These are phyloP conservation scores for Gonatopus flavifemur DNA, from an alignment of 1,140 invertebrate species.

Conservation along the genomic window DNA sequence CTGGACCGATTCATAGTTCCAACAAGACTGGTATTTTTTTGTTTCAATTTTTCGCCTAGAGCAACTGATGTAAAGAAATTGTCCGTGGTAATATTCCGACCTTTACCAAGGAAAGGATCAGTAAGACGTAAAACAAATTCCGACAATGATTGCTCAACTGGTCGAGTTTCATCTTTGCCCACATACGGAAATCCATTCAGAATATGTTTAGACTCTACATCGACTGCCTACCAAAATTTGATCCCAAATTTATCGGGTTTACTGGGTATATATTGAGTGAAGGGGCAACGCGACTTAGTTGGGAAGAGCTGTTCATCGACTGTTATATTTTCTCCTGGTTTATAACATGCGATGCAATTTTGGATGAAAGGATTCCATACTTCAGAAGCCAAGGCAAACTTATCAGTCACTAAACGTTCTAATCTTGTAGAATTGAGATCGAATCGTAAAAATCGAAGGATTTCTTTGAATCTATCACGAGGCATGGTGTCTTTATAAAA, in stretches of 20 bases:
- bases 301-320: conserved; percentile 49
- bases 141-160: conserved; percentile 10
- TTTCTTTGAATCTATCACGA: too few relatives aligned
- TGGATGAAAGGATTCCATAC: conserved; percentile 43
- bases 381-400: too few relatives aligned
- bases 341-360: conserved; percentile 44
- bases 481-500: too few relatives aligned
- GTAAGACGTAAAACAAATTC: conserved; percentile 23
- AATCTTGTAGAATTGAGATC: too few relatives aligned
- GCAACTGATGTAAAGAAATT: conserved; percentile 36
- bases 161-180: conserved; percentile 32
- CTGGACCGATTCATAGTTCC: conserved; percentile 29
- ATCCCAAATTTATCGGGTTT: conserved; percentile 50
- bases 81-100: conserved; percentile 34
- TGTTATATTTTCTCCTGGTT: conserved; percentile 36
- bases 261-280: conserved; percentile 45
- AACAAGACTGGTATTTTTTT: conserved; percentile 31
- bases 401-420: too few relatives aligned
- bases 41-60: conserved; percentile 29
- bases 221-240: conserved; percentile 44
- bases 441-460: too few relatives aligned
- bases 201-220: conserved; percentile 29
- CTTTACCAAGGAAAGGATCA: conserved; percentile 24
- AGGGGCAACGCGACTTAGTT: conserved; percentile 41
- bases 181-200: conserved; percentile 38